Base-by-base conservation (phyloP, 2,113 vertebrate species). In the Pygoscelis antarcticus region DNA sequence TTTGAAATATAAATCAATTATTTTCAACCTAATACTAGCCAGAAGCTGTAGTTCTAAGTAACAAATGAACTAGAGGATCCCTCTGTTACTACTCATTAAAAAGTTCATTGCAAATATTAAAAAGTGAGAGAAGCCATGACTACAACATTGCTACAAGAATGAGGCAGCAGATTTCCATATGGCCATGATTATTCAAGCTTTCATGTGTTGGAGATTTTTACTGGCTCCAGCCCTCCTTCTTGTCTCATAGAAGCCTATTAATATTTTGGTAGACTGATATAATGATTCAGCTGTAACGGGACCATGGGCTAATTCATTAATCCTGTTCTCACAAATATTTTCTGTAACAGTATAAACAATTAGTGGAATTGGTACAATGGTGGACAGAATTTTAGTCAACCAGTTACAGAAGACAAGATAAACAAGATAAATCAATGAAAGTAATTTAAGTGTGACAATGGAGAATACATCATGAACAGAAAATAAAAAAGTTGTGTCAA, bases 1-100 rank as follows among this genome's bases (percentile, higher is more conserved):
- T 97, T 77, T 97, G 86, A 97, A 96, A 87, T 82, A 90, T 9
- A 96, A 97, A 97, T 96, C 69, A 97, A 97, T 97, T 97, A 83
- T 96, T 96, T 95, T 98, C 11, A 52, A 94, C 42, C 19, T 98
- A 84, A 95, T 88, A 91, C 20, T 87, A 96, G 89, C 87, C 90
- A 97, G 90, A 96, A 97, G 86, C 90, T 95, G 55, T 96, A 79
- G 42, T 90, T 92, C 75, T 96, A 97, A 97, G 97, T 96, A 98
- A 93, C 61, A 96, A 96, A 70, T 96, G 90, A 98, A 95, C 85
- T 89, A 91, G 38, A 88, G 44, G n/a, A 87, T 96, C 89, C 61
- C 47, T 92, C 87, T 97, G 83, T 92, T 97, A 74, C 68, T 92
- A 38, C 81, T 97, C 80, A 93, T 97, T 98, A 97, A 96, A 93